These are phyloP conservation scores for Malurus alboscapulatus DNA, from an alignment of 2,113 vertebrate genomes.

Conservation along the genomic window DNA sequence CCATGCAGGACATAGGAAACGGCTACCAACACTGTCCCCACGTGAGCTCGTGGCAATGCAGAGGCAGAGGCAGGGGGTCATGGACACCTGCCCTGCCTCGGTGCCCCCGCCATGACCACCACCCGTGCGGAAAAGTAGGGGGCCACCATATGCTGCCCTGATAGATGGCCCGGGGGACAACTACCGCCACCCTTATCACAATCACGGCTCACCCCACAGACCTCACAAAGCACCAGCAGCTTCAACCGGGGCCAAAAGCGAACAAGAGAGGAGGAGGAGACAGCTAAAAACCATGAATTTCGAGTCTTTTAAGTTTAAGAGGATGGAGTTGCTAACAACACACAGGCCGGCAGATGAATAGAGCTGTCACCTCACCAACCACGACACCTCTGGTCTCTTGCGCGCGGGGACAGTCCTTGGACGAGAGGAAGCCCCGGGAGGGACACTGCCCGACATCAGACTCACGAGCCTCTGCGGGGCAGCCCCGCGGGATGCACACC, in stretches of 20 bases:
- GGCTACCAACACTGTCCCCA: not conserved
- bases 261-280: not conserved
- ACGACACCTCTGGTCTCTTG: not conserved
- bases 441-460: not conserved
- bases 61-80: not conserved
- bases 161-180: accelerated
- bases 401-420: not conserved
- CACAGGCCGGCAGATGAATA: not conserved
- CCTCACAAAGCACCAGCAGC: not conserved
- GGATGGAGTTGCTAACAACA: not conserved
- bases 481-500: not conserved
- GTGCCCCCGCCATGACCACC: not conserved
- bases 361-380: not conserved
- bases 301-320: not conserved
- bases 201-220: not conserved
- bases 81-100: not conserved
- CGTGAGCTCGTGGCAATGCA: accelerated
- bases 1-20: not conserved
- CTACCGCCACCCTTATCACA: not conserved
- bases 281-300: not conserved
- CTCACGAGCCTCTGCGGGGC: not conserved
- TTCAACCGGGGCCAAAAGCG: not conserved
- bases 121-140: accelerated
- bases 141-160: accelerated
- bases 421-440: not conserved